Percentiles rank a stretch among this genome's conserved stretches.
phyloP scores from a whole-genome alignment of 2,888 invertebrate species.

The Nephrotoma flavescens region DNA sequence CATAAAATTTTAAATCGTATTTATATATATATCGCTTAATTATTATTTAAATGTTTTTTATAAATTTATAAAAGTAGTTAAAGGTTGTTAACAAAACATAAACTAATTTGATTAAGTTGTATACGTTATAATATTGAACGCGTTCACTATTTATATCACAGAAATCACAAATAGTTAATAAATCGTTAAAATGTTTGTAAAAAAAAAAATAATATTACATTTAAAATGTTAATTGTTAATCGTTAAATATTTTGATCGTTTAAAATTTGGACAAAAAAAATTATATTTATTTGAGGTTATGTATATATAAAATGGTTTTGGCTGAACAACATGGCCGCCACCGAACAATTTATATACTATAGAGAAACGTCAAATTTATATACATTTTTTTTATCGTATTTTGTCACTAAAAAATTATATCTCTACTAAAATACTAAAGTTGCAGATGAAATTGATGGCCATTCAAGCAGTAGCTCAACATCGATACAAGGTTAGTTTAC shows the following conservation, averaged over 20 bases:
- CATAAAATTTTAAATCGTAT: background rate
- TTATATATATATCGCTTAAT: background rate
- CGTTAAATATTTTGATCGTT: background rate
- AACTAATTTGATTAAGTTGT: background rate
- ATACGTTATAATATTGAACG: background rate
- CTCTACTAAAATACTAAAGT: constrained; percentile 12
- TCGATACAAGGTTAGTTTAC: constrained; percentile 44
- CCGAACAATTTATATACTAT: background rate
- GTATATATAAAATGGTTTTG: background rate
- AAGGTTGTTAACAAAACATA: background rate
- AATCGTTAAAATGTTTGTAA: background rate
- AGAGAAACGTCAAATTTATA: background rate
- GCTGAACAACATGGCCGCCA: background rate
- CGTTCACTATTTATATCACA: background rate
- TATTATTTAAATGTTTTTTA: background rate
- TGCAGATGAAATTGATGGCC: constrained; percentile 49
- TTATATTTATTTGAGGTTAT: background rate
- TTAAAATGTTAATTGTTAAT: background rate
- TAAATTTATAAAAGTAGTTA: background rate
- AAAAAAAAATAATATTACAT: background rate
- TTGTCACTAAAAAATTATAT: background rate
- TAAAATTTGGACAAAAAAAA: background rate
- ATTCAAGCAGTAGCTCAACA: constrained; percentile 52
- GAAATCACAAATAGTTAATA: background rate
- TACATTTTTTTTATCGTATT: background rate